These are phyloP conservation scores for Jaculus jaculus DNA, from an alignment of 2,113 vertebrate species.

Conservation along the genomic window DNA sequence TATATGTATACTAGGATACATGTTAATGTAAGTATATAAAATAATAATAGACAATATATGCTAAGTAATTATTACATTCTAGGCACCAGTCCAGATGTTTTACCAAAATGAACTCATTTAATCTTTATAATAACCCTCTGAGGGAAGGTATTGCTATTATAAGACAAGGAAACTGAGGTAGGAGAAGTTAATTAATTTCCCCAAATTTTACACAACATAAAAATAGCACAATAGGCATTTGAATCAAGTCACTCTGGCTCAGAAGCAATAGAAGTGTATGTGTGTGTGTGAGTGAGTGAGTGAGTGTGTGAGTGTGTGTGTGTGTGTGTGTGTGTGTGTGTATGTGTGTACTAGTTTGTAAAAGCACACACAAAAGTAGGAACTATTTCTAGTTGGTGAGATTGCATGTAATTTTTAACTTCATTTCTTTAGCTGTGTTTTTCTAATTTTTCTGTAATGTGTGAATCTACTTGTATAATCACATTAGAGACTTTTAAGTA, in stretches of 20 bases:
- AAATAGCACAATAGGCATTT: neutral
- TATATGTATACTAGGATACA: neutral
- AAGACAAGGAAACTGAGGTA: conserved; percentile 16
- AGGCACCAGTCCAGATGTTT: neutral
- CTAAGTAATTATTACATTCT: conserved; percentile 28
- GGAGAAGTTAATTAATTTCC: conserved; percentile 26
- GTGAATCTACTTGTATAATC: neutral
- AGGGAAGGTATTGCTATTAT: neutral
- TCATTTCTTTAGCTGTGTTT: neutral
- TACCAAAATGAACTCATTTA: conserved; percentile 26
- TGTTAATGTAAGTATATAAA: neutral
- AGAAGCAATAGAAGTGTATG: neutral
- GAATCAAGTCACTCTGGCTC: neutral
- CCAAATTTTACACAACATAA: neutral
- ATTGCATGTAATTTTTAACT: neutral
- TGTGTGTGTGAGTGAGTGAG: no score
- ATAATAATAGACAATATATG: neutral
- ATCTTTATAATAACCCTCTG: neutral
- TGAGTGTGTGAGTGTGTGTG: neutral
- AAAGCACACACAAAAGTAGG: neutral
- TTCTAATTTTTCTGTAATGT: neutral
- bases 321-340: neutral
- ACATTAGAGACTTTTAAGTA: neutral
- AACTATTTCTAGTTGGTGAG: neutral
- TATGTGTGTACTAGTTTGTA: neutral